phyloP scores from a whole-genome alignment of 2,888 invertebrate species.

The Meganola albula region DNA sequence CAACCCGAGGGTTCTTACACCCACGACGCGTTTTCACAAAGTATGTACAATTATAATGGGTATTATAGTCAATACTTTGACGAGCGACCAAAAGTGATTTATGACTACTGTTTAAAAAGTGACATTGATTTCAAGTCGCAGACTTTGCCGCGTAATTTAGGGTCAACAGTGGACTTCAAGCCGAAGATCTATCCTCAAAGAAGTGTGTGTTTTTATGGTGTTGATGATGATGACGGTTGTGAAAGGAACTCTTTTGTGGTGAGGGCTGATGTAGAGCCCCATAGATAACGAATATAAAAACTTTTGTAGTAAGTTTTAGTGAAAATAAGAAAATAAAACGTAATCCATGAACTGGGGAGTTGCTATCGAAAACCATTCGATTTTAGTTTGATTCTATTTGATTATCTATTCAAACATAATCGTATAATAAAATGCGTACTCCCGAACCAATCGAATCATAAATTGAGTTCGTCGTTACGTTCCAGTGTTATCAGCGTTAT shows the following conservation, averaged over 20 bases:
- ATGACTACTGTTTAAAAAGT: slow-evolving; percentile 67
- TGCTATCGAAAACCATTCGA: too few relatives aligned
- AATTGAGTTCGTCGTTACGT: too few relatives aligned
- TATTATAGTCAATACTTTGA: slow-evolving; percentile 64
- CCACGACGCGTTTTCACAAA: slow-evolving; percentile 43
- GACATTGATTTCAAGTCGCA: slow-evolving; percentile 52
- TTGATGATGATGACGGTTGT: slow-evolving; percentile 35
- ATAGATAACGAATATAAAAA: slow-evolving; percentile 55
- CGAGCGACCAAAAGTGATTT: slow-evolving; percentile 54
- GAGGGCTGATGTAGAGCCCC: slow-evolving; percentile 57
- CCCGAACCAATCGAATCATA: neutral
- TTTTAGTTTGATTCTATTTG: neutral
- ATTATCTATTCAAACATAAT: neutral
- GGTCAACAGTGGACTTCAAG: slow-evolving; percentile 51
- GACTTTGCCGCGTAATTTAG: slow-evolving; percentile 61
- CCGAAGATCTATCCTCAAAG: slow-evolving; percentile 47
- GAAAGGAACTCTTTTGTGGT: slow-evolving; percentile 44
- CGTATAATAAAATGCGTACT: neutral
- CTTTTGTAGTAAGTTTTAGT: slow-evolving; percentile 24
- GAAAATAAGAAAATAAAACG: slow-evolving; percentile 7
- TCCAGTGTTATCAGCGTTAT: neutral
- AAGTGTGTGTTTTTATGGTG: slow-evolving; percentile 58
- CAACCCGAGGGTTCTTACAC: slow-evolving; percentile 59
- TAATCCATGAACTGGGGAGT: too few relatives aligned
- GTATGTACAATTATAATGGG: slow-evolving; percentile 53